Conservation (phyloP, 2,797 vertebrate genomes). For the Psittacula echo region DNA sequence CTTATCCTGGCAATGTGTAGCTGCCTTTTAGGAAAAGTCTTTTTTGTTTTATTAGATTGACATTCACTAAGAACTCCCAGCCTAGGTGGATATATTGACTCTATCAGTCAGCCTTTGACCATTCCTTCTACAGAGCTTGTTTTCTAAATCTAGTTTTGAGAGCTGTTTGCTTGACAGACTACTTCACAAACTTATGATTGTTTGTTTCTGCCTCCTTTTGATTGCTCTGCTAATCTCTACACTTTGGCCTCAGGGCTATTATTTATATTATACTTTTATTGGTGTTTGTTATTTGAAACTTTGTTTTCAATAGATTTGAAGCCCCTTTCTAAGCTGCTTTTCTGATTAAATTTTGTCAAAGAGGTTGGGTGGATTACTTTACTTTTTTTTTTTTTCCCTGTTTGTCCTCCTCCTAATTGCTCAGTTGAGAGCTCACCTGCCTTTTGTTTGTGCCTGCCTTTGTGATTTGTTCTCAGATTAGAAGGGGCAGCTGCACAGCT, state of each 20-base stretch:
- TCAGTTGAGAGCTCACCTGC: constrained; percentile 50
- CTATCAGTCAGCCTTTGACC: neutral
- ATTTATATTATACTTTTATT: constrained; percentile 61
- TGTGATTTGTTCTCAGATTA: constrained; percentile 53
- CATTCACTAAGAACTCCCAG: neutral
- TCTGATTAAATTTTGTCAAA: constrained; percentile 39
- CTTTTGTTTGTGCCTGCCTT: constrained; percentile 37
- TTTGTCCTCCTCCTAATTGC: neutral
- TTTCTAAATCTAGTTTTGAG: constrained; percentile 20
- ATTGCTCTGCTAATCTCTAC: constrained; percentile 59
- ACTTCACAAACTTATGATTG: neutral
- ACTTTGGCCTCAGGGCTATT: constrained; percentile 58
- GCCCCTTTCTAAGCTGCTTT: constrained; percentile 17
- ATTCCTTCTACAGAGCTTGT: neutral
- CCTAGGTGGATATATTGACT: neutral
- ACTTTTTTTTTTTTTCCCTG: fast-evolving
- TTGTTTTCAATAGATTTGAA: constrained; percentile 17
- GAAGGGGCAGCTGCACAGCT: constrained; percentile 34
- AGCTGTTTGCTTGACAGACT: constrained; percentile 39
- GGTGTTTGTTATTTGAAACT: constrained; percentile 52
- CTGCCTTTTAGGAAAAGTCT: constrained; percentile 2
- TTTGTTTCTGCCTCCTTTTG: constrained; percentile 45
- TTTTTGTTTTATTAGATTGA: constrained; percentile 1
- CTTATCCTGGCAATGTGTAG: neutral
- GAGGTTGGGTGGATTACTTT: neutral